A percentile compares a stretch with the other conserved stretches of the same genome.
These are phyloP conservation scores for Serinus canaria DNA, from an alignment of 2,113 vertebrate species.

Conservation along the genomic window DNA sequence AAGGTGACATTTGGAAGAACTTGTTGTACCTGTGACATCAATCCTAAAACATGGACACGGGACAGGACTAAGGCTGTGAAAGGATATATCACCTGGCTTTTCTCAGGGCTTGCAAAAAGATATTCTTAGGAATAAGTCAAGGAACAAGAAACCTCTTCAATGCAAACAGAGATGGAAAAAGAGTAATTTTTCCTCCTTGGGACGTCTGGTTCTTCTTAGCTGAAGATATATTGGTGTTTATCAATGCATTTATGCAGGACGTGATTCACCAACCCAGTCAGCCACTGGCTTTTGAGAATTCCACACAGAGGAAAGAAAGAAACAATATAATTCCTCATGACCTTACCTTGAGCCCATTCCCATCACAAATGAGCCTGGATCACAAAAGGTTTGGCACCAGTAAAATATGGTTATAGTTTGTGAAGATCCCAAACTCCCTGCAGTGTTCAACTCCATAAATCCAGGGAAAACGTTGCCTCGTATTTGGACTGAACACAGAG, in stretches of 20 bases:
- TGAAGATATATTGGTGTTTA: background rate
- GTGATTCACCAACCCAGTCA: background rate
- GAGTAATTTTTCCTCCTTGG: background rate
- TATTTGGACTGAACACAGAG: background rate
- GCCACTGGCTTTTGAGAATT: background rate
- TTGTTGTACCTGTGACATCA: background rate
- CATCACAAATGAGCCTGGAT: rapidly evolving
- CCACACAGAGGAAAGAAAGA: background rate
- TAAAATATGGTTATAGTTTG: background rate
- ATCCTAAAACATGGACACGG: background rate
- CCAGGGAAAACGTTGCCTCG: background rate
- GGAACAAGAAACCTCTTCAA: background rate
- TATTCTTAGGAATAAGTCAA: background rate
- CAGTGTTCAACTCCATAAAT: background rate
- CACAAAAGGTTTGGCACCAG: background rate
- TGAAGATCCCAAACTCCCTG: background rate
- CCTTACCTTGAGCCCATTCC: background rate
- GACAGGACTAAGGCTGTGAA: background rate
- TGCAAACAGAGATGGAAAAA: background rate
- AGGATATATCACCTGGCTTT: background rate
- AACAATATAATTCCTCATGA: background rate
- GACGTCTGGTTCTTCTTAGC: background rate
- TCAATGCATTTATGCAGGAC: background rate
- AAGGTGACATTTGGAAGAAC: background rate
- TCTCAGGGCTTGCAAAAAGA: background rate